Conservation (phyloP, 1,140 invertebrate species). For the Drosophila sturtevanti region DNA sequence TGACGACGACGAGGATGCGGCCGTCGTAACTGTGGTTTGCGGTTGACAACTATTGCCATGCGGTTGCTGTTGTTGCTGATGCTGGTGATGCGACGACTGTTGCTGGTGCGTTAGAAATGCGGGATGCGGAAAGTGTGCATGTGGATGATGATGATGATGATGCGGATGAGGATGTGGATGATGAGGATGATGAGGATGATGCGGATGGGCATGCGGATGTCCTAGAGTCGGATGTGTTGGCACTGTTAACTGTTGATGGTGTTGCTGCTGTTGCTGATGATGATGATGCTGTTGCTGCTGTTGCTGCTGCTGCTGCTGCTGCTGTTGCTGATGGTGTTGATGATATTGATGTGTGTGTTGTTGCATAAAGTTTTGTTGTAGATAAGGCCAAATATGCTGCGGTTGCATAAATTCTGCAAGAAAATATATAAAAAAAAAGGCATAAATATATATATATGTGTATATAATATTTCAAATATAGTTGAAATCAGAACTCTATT, state of each 20-base stretch:
- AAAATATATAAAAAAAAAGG: not conserved
- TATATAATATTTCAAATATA: too few species aligned
- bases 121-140: slow-evolving; percentile 74
- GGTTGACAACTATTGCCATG: slow-evolving; percentile 82
- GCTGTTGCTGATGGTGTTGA: slow-evolving; percentile 62
- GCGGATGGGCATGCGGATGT: slow-evolving; percentile 48
- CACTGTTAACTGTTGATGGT: slow-evolving; percentile 63
- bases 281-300: slow-evolving; percentile 55
- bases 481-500: too few species aligned
- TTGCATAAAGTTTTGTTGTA: slow-evolving; percentile 83
- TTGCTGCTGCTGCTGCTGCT: slow-evolving; percentile 43
- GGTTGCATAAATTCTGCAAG: slow-evolving; percentile 82
- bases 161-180: slow-evolving; percentile 38
- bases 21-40: slow-evolving; percentile 72
- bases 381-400: slow-evolving; percentile 83
- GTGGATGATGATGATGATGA: slow-evolving; percentile 48
- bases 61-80: slow-evolving; percentile 53
- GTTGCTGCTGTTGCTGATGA: slow-evolving; percentile 42
- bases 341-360: slow-evolving; percentile 80
- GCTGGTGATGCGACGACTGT: slow-evolving; percentile 42
- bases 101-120: slow-evolving; percentile 81
- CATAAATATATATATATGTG: too few species aligned
- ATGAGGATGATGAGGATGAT: slow-evolving; percentile 66
- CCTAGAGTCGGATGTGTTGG: slow-evolving; percentile 49
- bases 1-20: slow-evolving; percentile 79